These are phyloP conservation scores for Taxidea taxus DNA, from an alignment of 2,113 vertebrate genomes.

Conservation along the genomic window DNA sequence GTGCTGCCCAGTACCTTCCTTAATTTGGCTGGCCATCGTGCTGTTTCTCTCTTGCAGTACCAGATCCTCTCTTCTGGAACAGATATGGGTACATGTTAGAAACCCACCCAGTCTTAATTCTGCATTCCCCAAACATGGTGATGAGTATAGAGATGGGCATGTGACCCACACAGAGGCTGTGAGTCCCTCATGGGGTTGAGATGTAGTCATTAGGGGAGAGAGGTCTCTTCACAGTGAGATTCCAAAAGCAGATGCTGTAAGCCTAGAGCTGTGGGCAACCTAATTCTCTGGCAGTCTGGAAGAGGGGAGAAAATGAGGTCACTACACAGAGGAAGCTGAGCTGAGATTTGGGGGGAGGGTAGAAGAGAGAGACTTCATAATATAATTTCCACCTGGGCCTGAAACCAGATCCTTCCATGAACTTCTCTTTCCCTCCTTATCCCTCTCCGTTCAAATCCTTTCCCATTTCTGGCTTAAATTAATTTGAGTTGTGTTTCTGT, in stretches of 20 bases:
- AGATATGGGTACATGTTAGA: neutral
- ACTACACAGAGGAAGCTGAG: conserved; percentile 55
- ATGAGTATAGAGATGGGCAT: neutral
- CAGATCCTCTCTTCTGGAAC: neutral
- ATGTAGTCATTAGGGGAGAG: neutral
- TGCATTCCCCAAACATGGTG: neutral
- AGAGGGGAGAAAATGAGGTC: conserved; percentile 63
- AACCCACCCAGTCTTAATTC: neutral
- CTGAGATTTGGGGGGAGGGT: neutral
- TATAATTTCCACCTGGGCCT: conserved; percentile 25
- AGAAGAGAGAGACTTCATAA: neutral
- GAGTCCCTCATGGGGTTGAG: neutral
- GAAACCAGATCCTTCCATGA: conserved; percentile 31
- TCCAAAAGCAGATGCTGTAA: conserved; percentile 49
- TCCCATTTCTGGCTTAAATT: conserved; percentile 7
- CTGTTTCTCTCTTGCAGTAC: neutral
- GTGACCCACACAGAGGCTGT: neutral
- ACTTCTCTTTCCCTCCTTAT: neutral
- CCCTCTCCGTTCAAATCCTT: neutral
- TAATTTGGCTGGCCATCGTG: neutral
- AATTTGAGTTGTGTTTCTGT: conserved; percentile 15
- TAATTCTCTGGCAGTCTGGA: conserved; percentile 55
- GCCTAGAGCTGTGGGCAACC: conserved; percentile 58
- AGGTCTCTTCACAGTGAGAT: conserved; percentile 19
- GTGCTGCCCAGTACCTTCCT: neutral